Base-by-base conservation (phyloP, 2,113 vertebrate species). In the Saccopteryx leptura region DNA sequence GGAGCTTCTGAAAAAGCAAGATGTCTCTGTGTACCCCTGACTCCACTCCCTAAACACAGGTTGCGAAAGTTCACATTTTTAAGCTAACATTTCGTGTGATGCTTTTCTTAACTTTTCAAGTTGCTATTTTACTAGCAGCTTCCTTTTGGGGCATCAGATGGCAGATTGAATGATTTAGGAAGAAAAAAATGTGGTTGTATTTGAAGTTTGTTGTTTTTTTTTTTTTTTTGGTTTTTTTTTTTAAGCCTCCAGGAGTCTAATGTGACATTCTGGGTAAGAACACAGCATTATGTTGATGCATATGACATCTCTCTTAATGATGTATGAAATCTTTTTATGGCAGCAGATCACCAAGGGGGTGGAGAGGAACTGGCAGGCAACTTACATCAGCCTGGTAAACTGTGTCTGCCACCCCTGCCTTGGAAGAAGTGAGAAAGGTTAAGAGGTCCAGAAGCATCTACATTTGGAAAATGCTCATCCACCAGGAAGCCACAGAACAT, bases 71-170 rank as follows among this genome's bases (percentile, higher is more conserved):
- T 91, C 68, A 63, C 46, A 50, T 94, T 96, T 97, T 93, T 87
- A 95, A 95, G 81, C 90, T 92, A 88, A 95, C 80, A 92, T 88
- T 76, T 81, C 66, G 52, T 80, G 52, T 21, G 88, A 88, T 86
- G 88, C 84, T 97, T 97, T 97, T 90, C 92, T 91, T 96, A 97
- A 98, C 91, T 90, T 92, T 92, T 26, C 54, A 88, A 95, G 94
- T 95, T 96, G 88, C 82, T 96, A 80, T 96, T 97, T 98, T 74
- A 96, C 90, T 66, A 91, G 88, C 85, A 92, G 79, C 82, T 96
- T 96, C 80, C 92, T 96, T 96, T 92, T 46, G 88, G 87, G 92
- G 80, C 92, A 94, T 97, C 88, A 96, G 90, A 96, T 92, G 93
- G 74, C 92, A 97, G 92, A 97, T 66, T 93, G 96, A 86, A 93